These are phyloP conservation scores for Trypoxylus dichotomus DNA, from an alignment of 1,140 invertebrate species.

Conservation along the genomic window DNA sequence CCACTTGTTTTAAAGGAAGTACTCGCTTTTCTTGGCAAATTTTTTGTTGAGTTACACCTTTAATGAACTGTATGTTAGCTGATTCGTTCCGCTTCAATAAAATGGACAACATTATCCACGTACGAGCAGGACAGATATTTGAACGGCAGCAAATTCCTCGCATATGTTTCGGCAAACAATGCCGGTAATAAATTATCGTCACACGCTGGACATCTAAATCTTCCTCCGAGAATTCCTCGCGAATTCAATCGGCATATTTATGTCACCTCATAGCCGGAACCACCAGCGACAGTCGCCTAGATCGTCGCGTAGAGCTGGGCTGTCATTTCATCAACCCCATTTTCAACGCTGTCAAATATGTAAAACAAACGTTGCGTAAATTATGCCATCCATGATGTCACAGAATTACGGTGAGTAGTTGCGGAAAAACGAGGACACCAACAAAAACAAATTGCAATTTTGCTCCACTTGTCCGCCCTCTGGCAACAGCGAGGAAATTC, in stretches of 20 bases:
- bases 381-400: background rate
- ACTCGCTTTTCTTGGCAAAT: too few species aligned
- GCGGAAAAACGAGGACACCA: background rate
- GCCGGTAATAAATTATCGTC: background rate
- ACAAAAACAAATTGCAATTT: background rate
- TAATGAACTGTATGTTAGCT: too few species aligned
- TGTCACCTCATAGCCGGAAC: background rate
- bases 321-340: background rate
- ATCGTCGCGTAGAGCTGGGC: background rate
- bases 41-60: too few species aligned
- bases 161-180: background rate
- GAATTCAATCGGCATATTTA: background rate
- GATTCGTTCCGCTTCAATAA: too few species aligned
- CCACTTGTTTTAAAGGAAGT: too few species aligned
- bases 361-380: background rate
- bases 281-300: background rate
- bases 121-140: background rate
- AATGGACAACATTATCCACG: too few species aligned
- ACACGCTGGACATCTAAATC: background rate
- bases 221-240: background rate
- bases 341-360: background rate
- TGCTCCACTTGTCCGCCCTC: background rate
- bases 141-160: background rate
- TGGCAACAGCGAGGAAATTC: background rate
- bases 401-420: background rate